A percentile compares a stretch with the other conserved stretches of the same genome.
Conservation (phyloP, 1,140 invertebrate genomes). For the Semibalanus balanoides region DNA sequence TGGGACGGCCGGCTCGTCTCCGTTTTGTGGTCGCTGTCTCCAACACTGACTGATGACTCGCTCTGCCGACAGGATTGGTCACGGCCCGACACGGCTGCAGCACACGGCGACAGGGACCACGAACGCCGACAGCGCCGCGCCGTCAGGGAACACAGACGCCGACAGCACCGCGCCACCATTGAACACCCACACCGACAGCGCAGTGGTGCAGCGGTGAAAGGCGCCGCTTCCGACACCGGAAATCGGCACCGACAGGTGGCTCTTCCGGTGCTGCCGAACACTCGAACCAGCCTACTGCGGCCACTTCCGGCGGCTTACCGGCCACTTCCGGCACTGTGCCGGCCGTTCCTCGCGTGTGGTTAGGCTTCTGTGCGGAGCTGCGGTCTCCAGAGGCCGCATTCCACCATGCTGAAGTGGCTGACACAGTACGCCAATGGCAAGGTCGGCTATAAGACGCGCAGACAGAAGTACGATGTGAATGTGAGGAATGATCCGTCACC, state of each 20-base stretch:
- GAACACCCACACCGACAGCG: too few relatives aligned
- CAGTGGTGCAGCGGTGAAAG: neutral
- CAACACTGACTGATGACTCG: too few relatives aligned
- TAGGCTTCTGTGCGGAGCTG: neutral
- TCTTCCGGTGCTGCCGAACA: too few relatives aligned
- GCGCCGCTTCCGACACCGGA: neutral
- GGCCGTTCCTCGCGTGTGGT: too few relatives aligned
- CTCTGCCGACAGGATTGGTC: too few relatives aligned
- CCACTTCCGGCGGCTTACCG: too few relatives aligned
- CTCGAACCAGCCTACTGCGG: too few relatives aligned
- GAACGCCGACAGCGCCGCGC: too few relatives aligned
- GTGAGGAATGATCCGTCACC: neutral
- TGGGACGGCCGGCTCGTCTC: too few relatives aligned
- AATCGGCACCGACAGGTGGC: neutral
- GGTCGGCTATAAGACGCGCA: neutral
- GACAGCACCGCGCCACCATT: neutral
- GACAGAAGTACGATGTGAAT: neutral
- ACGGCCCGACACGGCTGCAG: neutral
- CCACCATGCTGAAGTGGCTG: conserved; percentile 5
- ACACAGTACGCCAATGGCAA: neutral
- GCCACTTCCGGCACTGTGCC: neutral
- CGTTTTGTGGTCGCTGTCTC: too few relatives aligned
- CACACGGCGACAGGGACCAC: too few relatives aligned
- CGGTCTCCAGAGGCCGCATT: neutral
- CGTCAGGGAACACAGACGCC: too few relatives aligned